A percentile compares a stretch with the other conserved stretches of the same genome.
phyloP scores from a whole-genome alignment of 2,888 invertebrate genomes.

The Patella caerulea region DNA sequence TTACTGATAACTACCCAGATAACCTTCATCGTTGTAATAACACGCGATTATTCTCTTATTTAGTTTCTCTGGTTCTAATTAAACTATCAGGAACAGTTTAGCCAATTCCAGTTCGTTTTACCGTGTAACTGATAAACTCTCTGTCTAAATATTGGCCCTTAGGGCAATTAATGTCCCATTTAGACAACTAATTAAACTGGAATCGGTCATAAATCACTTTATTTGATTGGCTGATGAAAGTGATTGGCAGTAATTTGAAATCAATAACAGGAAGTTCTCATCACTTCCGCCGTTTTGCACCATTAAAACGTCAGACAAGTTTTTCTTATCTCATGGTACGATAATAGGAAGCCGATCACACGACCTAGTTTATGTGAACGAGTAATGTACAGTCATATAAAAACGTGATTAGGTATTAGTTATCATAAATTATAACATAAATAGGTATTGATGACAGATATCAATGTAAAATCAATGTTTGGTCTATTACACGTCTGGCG shows the following conservation, averaged over 20 bases:
- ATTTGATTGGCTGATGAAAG: constrained; percentile 5
- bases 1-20: neutral
- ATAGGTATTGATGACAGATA: no score
- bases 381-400: no score
- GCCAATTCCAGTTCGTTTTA: constrained; percentile 10
- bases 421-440: no score
- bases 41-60: constrained; percentile 7
- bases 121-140: constrained; percentile 12
- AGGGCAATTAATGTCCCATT: constrained; percentile 7
- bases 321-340: no score
- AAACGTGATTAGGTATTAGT: no score
- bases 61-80: neutral
- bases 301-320: no score
- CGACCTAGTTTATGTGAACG: no score
- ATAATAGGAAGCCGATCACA: no score
- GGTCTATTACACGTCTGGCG: no score
- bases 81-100: constrained; percentile 11
- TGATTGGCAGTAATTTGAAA: constrained; percentile 10
- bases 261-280: constrained; percentile 7
- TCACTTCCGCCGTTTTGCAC: neutral
- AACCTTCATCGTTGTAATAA: constrained; percentile 6
- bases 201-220: neutral
- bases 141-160: neutral
- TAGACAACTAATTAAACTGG: constrained; percentile 5
- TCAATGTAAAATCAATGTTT: no score